Evolutionary conservation across 2,888 invertebrate genomes (phyloP), one percentile per base, ranked within the genome.

Genomic region (Pyrrhosoma nymphula): DNA sequence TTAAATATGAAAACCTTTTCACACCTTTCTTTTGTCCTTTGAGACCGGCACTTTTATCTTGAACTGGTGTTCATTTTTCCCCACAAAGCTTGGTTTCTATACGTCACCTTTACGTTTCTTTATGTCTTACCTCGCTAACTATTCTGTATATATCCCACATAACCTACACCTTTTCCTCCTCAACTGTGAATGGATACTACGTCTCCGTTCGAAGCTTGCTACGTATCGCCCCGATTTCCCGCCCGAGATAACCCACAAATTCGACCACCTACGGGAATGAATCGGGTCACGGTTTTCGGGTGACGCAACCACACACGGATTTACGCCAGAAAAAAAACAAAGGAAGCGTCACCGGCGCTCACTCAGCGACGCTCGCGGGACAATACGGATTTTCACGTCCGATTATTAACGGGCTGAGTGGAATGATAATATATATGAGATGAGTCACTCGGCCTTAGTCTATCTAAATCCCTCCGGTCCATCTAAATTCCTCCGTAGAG

Each of bases 251-350:
- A 35, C 30, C 82, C 3, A 82, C 82, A 82, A 82, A 82, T 82
- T 16, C 82, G 82, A 26, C 82, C 82, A 82, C 82, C 82, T 82
- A 82, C 4, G 30, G 35, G 35, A 82, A 16, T 35, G 35, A 82
- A 82, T 82, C 82, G 35, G 82, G 82, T 82, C 82, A 82, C 82
- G 82, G 82, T 82, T 82, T 35, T 82, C 35, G 82, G 82, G 14
- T 82, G 82, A 82, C 35, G 82, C 82, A 82, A 82, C 14, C 35
- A 35, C 82, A n/a, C 14, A n/a, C 69, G 82, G 82, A 82, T 82
- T 16, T 0, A 35, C 82, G 82, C 30, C n/a, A 20, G 14, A 82
- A 82, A 16, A 69, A 12, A 26, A 69, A 82, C 82, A 82, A 35
- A 30, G 26, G 18, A 16, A 16, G 82, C 30, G 82, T 82, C 82